Evolutionary conservation across 2,113 vertebrate species (phyloP), one percentile per base, ranked within the genome.

Genomic region (Thunnus maccoyii): DNA sequence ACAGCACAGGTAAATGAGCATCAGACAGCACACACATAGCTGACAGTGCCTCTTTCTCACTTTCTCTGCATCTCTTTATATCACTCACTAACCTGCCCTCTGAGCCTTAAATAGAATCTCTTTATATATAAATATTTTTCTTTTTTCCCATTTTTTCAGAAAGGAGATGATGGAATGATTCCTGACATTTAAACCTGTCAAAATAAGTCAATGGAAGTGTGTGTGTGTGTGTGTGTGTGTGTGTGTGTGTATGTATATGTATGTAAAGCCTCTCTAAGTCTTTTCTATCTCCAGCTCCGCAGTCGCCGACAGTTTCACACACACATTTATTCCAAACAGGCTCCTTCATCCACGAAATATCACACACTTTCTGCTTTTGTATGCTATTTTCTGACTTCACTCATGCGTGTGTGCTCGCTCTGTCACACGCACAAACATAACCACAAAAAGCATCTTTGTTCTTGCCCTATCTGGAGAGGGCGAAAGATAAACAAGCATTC

Each of bases 401-500:
- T 70, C 76, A 85, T 61, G n/a, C 74, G 30, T 25, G 50, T 41
- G 61, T 14, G 12, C 47, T 48, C 79, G 46, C 66, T 60, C 18
- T 71, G 16, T 72, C 47, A 54, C 67, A 64, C 57, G 32, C 25
- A 78, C 77, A 76, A 78, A 87, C 72, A 79, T 32, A 68, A 64
- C 41, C 66, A 82, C 85, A 84, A 50, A 86, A 85, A 78, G 61
- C 62, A 72, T 74, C 80, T 85, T 91, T 90, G 86, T 91, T 87
- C 79, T 30, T 18, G 57, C 1, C 47, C 79, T 87, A 83, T 87
- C 84, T 83, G 65, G 18, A 76, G 57, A 76, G 76, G 62, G 78
- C 13, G 1, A 79, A 72, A 87, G 87, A 90, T 88, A 90, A 92
- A 91, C 85, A 83, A 74, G 76, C 86, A 90, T 92, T 92, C 87